Evolutionary conservation across 2,888 invertebrate genomes (phyloP), one percentile per base, ranked within the genome.

Genomic region (Scotopteryx bipunctaria): DNA sequence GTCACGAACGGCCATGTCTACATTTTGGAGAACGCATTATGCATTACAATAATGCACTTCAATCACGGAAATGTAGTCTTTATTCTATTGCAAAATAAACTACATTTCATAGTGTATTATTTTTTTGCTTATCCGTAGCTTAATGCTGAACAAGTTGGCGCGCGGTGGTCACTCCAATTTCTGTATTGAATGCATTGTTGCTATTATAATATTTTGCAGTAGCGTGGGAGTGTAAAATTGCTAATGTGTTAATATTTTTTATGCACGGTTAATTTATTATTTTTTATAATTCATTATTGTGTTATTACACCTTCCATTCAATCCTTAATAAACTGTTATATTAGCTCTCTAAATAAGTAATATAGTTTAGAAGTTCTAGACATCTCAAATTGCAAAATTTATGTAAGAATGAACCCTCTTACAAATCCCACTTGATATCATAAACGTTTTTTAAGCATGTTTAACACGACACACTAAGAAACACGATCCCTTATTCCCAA

Each of bases 401-500:
- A n/a, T n/a, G n/a, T n/a, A n/a, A n/a, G n/a, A 25, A 23, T 19
- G 31, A 17, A 23, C 11, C 35, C 19, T 25, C 19, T 25, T 3
- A 36, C 37, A 48, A 62, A 69, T 67, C 69, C 69, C 73, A 70
- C 67, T 75, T 66, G 67, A 69, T 57, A 69, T 67, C 55, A 69
- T 59, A 68, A 60, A 70, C 64, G 64, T 71, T 67, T 71, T 71
- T 72, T 65, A 75, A 67, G 75, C 73, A 78, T 78, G 74, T 79
- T 76, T 75, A 78, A 78, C 78, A 81, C 75, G 83, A 79, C 81
- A 78, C 73, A 70, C 64, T 71, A 73, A 75, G 74, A 71, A 73
- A 74, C 71, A 70, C 76, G 81, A 79, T 80, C 83, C 86, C 81
- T 79, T 78, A 81, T 80, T 79, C 77, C 82, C 76, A 66, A 72